Conservation (phyloP, 2,113 vertebrate genomes). For the Proterorhinus semilunaris region DNA sequence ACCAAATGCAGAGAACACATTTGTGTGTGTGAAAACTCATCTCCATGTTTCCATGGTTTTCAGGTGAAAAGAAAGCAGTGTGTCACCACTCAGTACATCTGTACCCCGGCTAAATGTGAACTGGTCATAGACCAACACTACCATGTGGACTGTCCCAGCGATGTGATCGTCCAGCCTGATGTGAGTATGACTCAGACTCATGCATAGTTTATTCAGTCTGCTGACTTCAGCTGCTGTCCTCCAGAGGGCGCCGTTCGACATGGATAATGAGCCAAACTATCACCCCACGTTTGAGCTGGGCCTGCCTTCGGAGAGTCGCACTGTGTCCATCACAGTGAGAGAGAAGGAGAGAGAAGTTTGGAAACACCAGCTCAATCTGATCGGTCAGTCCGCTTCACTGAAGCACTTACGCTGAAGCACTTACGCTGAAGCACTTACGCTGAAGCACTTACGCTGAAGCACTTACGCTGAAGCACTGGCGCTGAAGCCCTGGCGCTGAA, state of each 20-base stretch:
- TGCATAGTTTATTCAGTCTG: neutral
- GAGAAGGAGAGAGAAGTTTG: too few relatives aligned
- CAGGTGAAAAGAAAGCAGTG: neutral
- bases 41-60: conserved; percentile 5
- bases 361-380: too few relatives aligned
- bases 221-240: neutral
- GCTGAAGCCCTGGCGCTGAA: too few relatives aligned
- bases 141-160: neutral
- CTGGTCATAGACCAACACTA: conserved; percentile 15
- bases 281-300: conserved; percentile 21
- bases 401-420: too few relatives aligned
- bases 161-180: neutral
- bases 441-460: too few relatives aligned
- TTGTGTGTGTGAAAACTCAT: too few relatives aligned
- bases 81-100: neutral
- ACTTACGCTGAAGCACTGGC: too few relatives aligned
- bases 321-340: too few relatives aligned
- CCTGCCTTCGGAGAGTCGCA: too few relatives aligned
- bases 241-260: conserved; percentile 6
- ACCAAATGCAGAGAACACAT: too few relatives aligned
- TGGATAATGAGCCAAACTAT: conserved; percentile 20
- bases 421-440: too few relatives aligned
- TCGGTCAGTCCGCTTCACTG: too few relatives aligned
- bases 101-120: conserved; percentile 11
- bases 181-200: neutral